Conservation (phyloP, 1,140 invertebrate genomes). For the Lerema accius region DNA sequence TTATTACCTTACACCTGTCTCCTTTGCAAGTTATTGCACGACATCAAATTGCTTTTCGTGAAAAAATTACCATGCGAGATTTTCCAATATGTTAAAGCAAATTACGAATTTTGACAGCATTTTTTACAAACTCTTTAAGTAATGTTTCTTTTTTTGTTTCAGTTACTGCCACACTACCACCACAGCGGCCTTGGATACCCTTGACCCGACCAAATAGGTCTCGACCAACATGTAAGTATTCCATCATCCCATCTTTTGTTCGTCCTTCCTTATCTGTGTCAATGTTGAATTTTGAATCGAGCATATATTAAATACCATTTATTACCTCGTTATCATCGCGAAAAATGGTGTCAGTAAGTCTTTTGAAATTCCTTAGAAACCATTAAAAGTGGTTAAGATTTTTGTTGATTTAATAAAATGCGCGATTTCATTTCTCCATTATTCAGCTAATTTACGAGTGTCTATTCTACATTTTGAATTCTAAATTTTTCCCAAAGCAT, state of each 20-base stretch:
- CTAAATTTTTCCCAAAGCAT: no score
- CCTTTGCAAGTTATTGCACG: background rate
- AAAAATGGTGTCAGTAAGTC: background rate
- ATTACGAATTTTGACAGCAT: background rate
- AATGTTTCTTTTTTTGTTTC: conserved; percentile 80
- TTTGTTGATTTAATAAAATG: background rate
- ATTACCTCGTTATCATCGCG: background rate
- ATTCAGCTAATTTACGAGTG: background rate
- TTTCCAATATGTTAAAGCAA: background rate
- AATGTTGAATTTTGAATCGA: conserved; percentile 36
- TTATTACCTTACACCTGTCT: background rate
- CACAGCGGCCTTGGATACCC: conserved; percentile 96
- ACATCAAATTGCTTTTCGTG: background rate
- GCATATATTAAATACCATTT: background rate
- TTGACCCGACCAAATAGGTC: conserved; percentile 92
- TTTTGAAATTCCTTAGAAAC: background rate
- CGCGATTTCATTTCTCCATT: background rate
- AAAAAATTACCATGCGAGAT: background rate
- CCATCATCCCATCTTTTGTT: conserved; percentile 22
- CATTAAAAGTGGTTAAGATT: background rate
- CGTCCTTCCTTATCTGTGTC: conserved; percentile 41
- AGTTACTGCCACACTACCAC: conserved; percentile 95
- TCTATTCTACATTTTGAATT: no score
- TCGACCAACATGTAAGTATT: conserved; percentile 93
- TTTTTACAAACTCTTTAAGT: background rate